A percentile compares a stretch with the other conserved stretches of the same genome.
phyloP scores from a whole-genome alignment of 2,888 invertebrate species.

The Dyspetes luteomarginatus region DNA sequence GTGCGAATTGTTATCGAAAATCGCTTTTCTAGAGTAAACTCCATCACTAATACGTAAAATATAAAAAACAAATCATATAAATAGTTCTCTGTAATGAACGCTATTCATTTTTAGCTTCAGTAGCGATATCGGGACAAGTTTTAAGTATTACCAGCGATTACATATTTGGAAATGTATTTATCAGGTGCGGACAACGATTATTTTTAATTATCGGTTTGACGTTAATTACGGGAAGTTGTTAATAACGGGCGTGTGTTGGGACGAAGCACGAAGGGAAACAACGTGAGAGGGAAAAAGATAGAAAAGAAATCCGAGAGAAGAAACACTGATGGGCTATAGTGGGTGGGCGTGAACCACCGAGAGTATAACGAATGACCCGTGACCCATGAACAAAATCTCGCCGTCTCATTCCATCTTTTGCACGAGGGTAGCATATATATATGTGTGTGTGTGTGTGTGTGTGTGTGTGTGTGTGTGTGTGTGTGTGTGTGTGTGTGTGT shows the following conservation, averaged over 20 bases:
- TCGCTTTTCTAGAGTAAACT: conserved; percentile 25
- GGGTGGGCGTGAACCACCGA: conserved; percentile 52
- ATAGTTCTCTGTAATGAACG: neutral
- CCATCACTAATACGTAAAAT: neutral
- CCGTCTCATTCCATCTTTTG: conserved; percentile 41
- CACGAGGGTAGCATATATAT: neutral
- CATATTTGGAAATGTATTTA: conserved; percentile 53
- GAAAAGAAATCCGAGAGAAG: conserved; percentile 32
- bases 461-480: neutral
- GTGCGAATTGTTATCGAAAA: conserved; percentile 21
- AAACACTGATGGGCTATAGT: conserved; percentile 19
- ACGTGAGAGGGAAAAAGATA: conserved; percentile 23
- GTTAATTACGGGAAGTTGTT: conserved; percentile 58
- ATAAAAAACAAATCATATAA: neutral
- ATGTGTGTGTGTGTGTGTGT: neutral
- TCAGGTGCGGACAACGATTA: conserved; percentile 63
- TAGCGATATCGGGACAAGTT: conserved; percentile 30
- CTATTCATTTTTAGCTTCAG: conserved; percentile 16
- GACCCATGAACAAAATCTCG: conserved; percentile 51
- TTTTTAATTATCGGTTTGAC: conserved; percentile 59
- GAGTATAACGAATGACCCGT: conserved; percentile 64
- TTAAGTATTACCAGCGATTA: neutral
- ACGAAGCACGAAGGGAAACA: neutral
- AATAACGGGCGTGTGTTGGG: conserved; percentile 56
- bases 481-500: neutral